Evolutionary conservation across 2,797 vertebrate species (phyloP), one percentile per base, ranked within the genome.

Genomic region (Diceros bicornis): DNA sequence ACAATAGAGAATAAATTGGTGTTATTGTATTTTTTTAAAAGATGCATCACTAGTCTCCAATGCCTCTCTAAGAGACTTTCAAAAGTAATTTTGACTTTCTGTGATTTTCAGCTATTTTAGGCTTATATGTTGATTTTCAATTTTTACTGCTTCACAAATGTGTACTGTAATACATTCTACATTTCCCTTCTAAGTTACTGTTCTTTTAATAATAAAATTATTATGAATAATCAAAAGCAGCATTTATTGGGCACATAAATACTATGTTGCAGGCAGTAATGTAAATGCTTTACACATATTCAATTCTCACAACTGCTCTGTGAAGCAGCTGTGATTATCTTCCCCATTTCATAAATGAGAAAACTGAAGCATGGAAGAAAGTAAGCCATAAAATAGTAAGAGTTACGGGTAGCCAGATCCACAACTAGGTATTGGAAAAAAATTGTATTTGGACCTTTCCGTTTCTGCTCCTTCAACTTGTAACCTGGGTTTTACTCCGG

Each of bases 151-250:
- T 72, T 84, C 47, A 72, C n/a, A 69, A 91, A 32, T 83, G 7
- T 77, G 0, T 37, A 44, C 2, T 62, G 1, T 83, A 81, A 50
- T 68, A 14, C 13, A 85, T 47, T 57, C 21, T 44, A 78, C 88
- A 4, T 72, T 74, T 96, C 34, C 41, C 20, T 71, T 18, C 44
- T 79, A 92, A 86, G 7, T 86, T 72, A 21, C 7, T 83, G 0
- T 66, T 83, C 32, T 69, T 78, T 90, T 61, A 91, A 91, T 50
- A 82, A 83, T 71, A 59, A 41, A 74, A 81, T n/a, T 75, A 37
- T 75, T 32, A 66, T 85, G 37, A 78, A 52, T 68, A 74, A 82
- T 34, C 23, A 85, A 64, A 66, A 89, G 4, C n/a, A 85, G 29
- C 52, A 82, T 81, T 89, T 47, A 93, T 34, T 82, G 3, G 12